phyloP scores from a whole-genome alignment of 2,797 vertebrate species.

The Podarcis lilfordi region DNA sequence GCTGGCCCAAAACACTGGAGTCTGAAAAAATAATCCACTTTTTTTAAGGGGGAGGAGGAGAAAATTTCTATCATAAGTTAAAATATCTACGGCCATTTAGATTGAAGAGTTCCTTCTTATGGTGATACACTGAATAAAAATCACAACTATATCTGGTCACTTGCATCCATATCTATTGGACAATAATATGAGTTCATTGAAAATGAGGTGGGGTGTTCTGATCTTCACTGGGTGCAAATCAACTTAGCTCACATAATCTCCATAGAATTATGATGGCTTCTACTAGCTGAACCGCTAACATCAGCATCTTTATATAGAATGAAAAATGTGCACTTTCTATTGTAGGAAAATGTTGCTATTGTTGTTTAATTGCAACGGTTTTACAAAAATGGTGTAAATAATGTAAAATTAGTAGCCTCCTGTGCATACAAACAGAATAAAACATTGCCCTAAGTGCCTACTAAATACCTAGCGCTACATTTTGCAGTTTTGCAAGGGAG shows the following conservation, averaged over 20 bases:
- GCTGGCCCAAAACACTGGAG: background rate
- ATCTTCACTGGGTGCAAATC: background rate
- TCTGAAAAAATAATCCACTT: background rate
- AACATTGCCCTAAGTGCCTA: constrained; percentile 9
- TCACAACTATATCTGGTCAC: background rate
- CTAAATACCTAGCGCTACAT: background rate
- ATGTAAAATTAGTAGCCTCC: constrained; percentile 17
- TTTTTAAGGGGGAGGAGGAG: background rate
- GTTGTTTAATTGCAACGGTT: background rate
- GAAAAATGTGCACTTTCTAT: background rate
- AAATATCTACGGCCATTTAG: background rate
- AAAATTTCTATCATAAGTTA: background rate
- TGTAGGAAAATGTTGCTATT: background rate
- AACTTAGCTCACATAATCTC: background rate
- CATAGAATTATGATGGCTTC: background rate
- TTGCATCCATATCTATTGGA: background rate
- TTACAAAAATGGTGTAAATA: background rate
- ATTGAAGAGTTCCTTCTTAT: background rate
- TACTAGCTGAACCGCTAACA: too few relatives aligned
- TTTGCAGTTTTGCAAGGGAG: background rate
- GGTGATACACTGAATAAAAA: background rate
- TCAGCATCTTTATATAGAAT: background rate
- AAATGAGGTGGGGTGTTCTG: background rate
- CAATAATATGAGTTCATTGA: background rate
- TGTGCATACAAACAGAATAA: background rate